phyloP scores from a whole-genome alignment of 2,113 vertebrate genomes.

The Myanophis thanlyinensis region DNA sequence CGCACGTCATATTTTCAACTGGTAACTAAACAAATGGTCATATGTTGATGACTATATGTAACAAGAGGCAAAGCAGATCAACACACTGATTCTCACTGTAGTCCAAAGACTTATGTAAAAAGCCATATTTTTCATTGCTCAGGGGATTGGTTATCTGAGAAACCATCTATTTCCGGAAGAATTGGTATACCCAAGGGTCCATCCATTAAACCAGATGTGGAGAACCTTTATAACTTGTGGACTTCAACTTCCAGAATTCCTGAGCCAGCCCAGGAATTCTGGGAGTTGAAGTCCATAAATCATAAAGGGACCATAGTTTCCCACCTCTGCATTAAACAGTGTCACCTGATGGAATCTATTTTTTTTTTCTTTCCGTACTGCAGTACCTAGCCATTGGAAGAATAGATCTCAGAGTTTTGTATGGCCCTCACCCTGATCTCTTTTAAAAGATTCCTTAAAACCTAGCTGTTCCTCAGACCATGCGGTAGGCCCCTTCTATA shows the following conservation, averaged over 20 bases:
- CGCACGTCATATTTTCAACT: not conserved
- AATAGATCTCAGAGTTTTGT: not conserved
- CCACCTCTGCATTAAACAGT: not conserved
- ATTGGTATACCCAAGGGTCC: not conserved
- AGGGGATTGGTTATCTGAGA: not conserved
- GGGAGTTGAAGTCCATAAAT: not conserved
- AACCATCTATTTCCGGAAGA: not conserved
- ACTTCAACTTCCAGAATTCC: too few relatives aligned
- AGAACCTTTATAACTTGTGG: too few relatives aligned
- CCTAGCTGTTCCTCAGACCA: not conserved
- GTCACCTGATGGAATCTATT: not conserved
- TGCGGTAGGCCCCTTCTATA: not conserved
- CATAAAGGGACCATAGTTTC: not conserved
- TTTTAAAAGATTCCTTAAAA: not conserved
- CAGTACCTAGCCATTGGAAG: not conserved
- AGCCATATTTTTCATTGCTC: not conserved
- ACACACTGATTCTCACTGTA: not conserved
- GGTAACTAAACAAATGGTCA: not conserved
- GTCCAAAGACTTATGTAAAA: not conserved
- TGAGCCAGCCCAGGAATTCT: not conserved
- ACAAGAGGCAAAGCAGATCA: not conserved
- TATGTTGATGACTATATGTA: not conserved
- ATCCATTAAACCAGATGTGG: not conserved
- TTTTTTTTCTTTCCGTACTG: not conserved
- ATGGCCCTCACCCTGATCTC: not conserved